phyloP scores from a whole-genome alignment of 1,140 invertebrate genomes.

The Liolophura sinensis region DNA sequence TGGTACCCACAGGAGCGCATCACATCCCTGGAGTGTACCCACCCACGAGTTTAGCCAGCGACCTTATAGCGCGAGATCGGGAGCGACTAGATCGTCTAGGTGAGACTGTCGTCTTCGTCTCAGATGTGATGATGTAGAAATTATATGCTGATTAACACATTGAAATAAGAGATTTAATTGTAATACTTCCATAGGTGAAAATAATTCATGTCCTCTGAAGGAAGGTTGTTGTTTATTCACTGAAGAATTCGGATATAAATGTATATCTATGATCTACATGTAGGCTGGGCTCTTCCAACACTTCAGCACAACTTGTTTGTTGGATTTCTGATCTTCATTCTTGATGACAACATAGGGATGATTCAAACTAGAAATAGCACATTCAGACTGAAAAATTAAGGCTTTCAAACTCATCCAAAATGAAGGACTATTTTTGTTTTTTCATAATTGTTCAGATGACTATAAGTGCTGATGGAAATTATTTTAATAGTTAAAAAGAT shows the following conservation, averaged over 20 bases:
- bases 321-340: background rate
- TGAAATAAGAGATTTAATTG: background rate
- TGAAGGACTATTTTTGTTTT: background rate
- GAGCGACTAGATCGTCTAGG: slow-evolving; percentile 72
- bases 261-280: background rate
- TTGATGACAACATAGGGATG: background rate
- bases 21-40: slow-evolving; percentile 69
- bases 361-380: background rate
- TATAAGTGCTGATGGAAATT: too few species aligned
- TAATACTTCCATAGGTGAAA: background rate
- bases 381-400: background rate
- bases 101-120: slow-evolving; percentile 18
- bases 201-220: background rate
- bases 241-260: background rate
- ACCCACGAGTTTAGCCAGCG: slow-evolving; percentile 60
- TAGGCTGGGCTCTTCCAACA: background rate
- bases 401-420: background rate
- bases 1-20: slow-evolving; percentile 33
- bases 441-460: too few species aligned
- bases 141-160: background rate
- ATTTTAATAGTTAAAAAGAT: too few species aligned
- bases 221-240: background rate
- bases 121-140: background rate
- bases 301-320: background rate
- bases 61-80: slow-evolving; percentile 79